phyloP scores from a whole-genome alignment of 35 echinoderm and acorn worm species.

The Ptychodera flava region DNA sequence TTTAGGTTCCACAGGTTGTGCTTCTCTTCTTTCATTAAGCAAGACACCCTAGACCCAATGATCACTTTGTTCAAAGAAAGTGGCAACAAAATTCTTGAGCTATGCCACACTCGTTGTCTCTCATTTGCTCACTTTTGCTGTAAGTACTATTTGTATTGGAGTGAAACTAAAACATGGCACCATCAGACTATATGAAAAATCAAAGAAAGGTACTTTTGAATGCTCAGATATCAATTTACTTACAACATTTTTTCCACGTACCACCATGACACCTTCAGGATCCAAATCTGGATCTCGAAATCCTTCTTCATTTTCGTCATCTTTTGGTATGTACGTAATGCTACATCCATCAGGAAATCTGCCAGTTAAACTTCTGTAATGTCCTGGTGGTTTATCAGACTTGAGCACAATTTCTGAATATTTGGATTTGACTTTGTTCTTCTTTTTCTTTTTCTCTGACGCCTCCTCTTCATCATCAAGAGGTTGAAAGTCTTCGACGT shows the following conservation, averaged over 20 bases:
- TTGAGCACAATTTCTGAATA: slow-evolving; percentile 33
- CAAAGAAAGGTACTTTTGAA: no score
- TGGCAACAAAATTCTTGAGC: no score
- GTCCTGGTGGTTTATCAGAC: slow-evolving; percentile 80
- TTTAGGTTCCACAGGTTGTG: no score
- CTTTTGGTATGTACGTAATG: slow-evolving; percentile 91
- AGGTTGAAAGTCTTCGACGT: slow-evolving; percentile 18
- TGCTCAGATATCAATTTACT: no score
- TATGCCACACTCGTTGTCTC: no score
- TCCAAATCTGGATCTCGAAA: slow-evolving; percentile 59
- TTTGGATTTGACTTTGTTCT: slow-evolving; percentile 79
- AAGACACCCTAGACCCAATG: no score
- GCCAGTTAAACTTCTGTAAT: slow-evolving; percentile 85
- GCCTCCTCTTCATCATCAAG: slow-evolving; percentile 39
- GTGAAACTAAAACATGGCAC: no score
- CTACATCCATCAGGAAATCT: slow-evolving; percentile 69
- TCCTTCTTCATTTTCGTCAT: slow-evolving; percentile 70
- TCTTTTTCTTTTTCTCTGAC: slow-evolving; percentile 40
- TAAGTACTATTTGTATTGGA: no score
- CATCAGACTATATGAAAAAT: no score
- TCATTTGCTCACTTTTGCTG: no score
- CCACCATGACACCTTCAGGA: slow-evolving; percentile 67
- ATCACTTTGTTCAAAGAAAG: no score
- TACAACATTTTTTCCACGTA: slow-evolving; percentile 39
- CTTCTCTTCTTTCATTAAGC: no score